phyloP scores from a whole-genome alignment of 1,140 invertebrate species.

The Drosophila virilis region DNA sequence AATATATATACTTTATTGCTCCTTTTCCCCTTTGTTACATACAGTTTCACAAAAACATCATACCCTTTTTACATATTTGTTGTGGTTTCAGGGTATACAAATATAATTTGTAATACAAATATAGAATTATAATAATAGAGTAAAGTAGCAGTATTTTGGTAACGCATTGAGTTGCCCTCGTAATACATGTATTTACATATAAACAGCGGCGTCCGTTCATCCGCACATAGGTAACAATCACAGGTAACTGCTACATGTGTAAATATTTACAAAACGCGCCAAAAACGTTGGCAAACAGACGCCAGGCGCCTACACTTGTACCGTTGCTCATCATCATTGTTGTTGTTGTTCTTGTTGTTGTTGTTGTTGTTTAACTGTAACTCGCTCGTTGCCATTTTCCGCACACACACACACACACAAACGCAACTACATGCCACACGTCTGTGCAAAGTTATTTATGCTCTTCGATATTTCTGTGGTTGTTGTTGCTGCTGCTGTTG shows the following conservation, averaged over 20 bases:
- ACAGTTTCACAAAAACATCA: too few relatives aligned
- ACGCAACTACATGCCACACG: slow-evolving; percentile 22
- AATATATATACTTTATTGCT: too few relatives aligned
- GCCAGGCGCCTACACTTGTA: slow-evolving; percentile 68
- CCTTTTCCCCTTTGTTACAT: too few relatives aligned
- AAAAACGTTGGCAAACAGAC: slow-evolving; percentile 76
- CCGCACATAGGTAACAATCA: slow-evolving; percentile 61
- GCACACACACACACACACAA: background rate
- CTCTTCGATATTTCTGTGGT: slow-evolving; percentile 69
- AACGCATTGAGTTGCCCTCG: slow-evolving; percentile 26
- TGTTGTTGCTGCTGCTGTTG: slow-evolving; percentile 58
- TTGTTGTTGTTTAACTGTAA: slow-evolving; percentile 49
- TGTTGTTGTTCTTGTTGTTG: slow-evolving; percentile 14
- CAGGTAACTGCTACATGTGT: slow-evolving; percentile 81
- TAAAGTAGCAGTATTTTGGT: too few relatives aligned
- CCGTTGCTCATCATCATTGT: slow-evolving; percentile 44
- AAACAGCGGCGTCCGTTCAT: slow-evolving; percentile 29
- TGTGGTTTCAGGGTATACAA: too few relatives aligned
- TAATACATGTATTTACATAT: slow-evolving; percentile 37
- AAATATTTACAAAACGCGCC: slow-evolving; percentile 82
- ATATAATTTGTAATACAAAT: too few relatives aligned
- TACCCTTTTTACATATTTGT: too few relatives aligned
- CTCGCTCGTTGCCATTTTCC: slow-evolving; percentile 45
- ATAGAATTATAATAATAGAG: too few relatives aligned
- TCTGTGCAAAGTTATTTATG: slow-evolving; percentile 69